Base-by-base conservation (phyloP, 1,140 invertebrate species). In the Tetramorium alpestre region DNA sequence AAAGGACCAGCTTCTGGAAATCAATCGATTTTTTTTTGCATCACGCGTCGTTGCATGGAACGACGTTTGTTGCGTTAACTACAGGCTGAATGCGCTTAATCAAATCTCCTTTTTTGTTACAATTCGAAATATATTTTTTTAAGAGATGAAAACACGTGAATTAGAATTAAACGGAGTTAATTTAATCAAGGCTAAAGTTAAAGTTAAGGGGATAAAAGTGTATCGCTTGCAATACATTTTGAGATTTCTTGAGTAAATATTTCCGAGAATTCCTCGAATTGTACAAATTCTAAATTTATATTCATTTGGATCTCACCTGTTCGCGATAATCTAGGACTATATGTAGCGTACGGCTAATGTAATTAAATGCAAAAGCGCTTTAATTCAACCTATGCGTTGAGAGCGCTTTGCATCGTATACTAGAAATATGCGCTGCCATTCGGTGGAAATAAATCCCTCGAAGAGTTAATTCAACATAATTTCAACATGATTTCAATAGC, bases 11-110 rank as follows among this genome's bases (percentile, higher is more conserved):
- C 69, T 60, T 84, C 54, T 73, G 69, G 44, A 84, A 84, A 84
- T 80, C 58, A 38, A 88, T 88, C 64, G 78, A 62, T 88, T 62
- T 72, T 87, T 87, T 54, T 41, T 54, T 16, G 28, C 54, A 33
- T 67, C 47, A 33, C 33, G 77, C 62, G 0, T 77, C 47, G 38
- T 54, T n/a, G 67, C 41, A 7, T 33, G 13, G 41, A 58, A 82
- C 25, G 41, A 62, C 28, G 13, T 49, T 49, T 25, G 58, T 62
- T 82, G 67, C 54, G 38, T 54, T n/a, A 73, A 72, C 38, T 82
- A n/a, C 58, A 81, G 22, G n/a, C 6, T 54, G 13, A 33, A 4
- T 82, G 22, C 54, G 41, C 38, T 58, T 49, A 84, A 70, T 72
- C 38, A 56, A 73, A 82, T 84, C 47, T 60, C n/a, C 4, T 22